These are phyloP conservation scores for Helarctos malayanus DNA, from an alignment of 2,797 vertebrate species.

Conservation along the genomic window DNA sequence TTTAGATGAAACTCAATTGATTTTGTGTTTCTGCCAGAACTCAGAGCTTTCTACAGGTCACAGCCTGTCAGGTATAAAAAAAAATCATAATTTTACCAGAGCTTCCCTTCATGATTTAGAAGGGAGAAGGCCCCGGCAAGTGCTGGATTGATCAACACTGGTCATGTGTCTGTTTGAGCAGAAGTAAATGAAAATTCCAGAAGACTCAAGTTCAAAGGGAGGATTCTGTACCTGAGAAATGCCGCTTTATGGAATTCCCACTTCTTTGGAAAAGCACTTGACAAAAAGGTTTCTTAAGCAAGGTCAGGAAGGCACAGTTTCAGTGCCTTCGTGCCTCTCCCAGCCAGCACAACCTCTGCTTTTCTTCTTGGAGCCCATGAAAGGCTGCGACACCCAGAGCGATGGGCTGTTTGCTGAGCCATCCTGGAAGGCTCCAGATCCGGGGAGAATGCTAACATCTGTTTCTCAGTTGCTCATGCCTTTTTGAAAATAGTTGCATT, in stretches of 20 bases:
- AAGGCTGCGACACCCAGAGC: neutral
- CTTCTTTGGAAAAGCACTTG: constrained; percentile 30
- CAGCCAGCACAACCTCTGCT: neutral
- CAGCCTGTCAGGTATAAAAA: neutral
- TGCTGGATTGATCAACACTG: neutral
- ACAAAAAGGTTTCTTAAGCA: neutral
- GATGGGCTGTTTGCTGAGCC: neutral
- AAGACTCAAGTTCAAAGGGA: constrained; percentile 65
- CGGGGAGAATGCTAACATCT: neutral
- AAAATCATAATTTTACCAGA: constrained; percentile 33
- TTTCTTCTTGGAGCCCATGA: neutral
- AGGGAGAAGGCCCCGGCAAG: neutral
- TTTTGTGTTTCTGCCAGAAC: constrained; percentile 72
- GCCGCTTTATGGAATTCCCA: neutral
- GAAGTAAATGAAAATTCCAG: constrained; percentile 56
- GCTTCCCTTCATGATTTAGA: neutral
- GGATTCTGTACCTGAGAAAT: neutral
- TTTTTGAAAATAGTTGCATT: constrained; percentile 15
- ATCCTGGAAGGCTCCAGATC: neutral
- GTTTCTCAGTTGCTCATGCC: neutral
- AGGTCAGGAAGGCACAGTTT: neutral
- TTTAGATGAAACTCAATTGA: constrained; percentile 74
- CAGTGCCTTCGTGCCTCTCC: neutral
- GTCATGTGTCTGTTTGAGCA: constrained; percentile 21
- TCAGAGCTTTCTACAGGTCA: constrained; percentile 58